Evolutionary conservation across 2,113 vertebrate genomes (phyloP).

Genomic region (Stegostoma tigrinum): DNA sequence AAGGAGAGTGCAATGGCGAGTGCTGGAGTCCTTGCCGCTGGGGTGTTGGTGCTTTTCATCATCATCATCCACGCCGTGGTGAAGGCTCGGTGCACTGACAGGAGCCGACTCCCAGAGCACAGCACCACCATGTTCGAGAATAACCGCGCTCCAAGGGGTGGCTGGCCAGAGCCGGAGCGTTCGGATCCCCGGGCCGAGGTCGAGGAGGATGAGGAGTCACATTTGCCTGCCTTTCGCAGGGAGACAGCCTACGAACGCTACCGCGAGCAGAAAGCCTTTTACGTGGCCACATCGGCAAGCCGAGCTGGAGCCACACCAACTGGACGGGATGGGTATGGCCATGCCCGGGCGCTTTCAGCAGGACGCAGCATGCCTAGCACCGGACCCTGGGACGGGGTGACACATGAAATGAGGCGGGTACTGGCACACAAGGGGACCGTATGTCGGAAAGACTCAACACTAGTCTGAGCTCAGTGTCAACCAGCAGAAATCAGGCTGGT

Average conservation of each 20-base stretch:
- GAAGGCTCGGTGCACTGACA: slow-evolving; percentile 49
- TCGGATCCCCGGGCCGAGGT: slow-evolving; percentile 44
- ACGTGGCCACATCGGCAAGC: slow-evolving; percentile 46
- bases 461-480: slow-evolving; percentile 61
- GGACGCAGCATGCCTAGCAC: slow-evolving; percentile 53
- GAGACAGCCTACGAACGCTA: slow-evolving; percentile 56
- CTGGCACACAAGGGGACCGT: slow-evolving; percentile 56
- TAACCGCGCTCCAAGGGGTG: slow-evolving; percentile 45
- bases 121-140: slow-evolving; percentile 62
- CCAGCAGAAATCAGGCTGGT: no score
- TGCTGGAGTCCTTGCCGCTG: slow-evolving; percentile 68
- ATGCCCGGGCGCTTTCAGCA: slow-evolving; percentile 56
- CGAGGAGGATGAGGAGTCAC: slow-evolving; percentile 42
- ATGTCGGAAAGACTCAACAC: slow-evolving; percentile 72
- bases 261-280: slow-evolving; percentile 47
- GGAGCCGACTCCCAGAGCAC: slow-evolving; percentile 38
- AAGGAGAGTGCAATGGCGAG: slow-evolving; percentile 64
- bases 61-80: slow-evolving; percentile 60
- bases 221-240: slow-evolving; percentile 57
- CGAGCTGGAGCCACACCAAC: slow-evolving; percentile 42
- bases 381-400: slow-evolving; percentile 67
- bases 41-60: slow-evolving; percentile 64
- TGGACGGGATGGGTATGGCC: slow-evolving; percentile 49
- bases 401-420: slow-evolving; percentile 69
- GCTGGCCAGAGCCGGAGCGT: slow-evolving; percentile 45